Conservation (phyloP, 2,888 invertebrate species). For the Andrena haemorrhoa region DNA sequence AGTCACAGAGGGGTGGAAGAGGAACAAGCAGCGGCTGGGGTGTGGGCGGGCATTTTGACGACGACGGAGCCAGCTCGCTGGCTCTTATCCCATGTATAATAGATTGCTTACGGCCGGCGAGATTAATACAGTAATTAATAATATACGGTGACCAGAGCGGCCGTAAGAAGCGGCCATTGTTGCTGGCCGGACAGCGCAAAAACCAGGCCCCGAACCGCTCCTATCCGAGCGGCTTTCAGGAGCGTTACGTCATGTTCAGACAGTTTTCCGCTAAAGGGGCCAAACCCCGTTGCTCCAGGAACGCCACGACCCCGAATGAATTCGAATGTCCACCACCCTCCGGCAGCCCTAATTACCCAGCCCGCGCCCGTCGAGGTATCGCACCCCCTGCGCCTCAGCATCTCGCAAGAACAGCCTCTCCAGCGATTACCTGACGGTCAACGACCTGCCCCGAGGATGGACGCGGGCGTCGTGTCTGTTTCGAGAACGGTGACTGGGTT, state of each 20-base stretch:
- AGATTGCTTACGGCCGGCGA: slow-evolving; percentile 81
- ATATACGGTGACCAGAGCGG: slow-evolving; percentile 82
- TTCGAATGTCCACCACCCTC: slow-evolving; percentile 80
- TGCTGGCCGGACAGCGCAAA: slow-evolving; percentile 83
- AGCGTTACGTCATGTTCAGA: slow-evolving; percentile 84
- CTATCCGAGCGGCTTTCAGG: slow-evolving; percentile 77
- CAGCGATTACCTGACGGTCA: slow-evolving; percentile 18
- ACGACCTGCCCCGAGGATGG: slow-evolving; percentile 6
- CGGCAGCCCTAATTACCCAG: slow-evolving; percentile 79
- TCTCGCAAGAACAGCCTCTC: slow-evolving; percentile 23
- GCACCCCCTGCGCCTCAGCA: slow-evolving; percentile 25
- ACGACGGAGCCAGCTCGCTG: slow-evolving; percentile 48
- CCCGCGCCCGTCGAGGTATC: slow-evolving; percentile 61
- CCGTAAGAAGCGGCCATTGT: slow-evolving; percentile 83
- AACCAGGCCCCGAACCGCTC: slow-evolving; percentile 72
- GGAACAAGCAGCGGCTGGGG: slow-evolving; percentile 15
- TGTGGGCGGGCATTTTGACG: slow-evolving; percentile 51
- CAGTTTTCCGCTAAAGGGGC: slow-evolving; percentile 80
- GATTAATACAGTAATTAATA: slow-evolving; percentile 85
- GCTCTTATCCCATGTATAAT: slow-evolving; percentile 83
- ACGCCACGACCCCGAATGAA: slow-evolving; percentile 78
- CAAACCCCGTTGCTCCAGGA: slow-evolving; percentile 27
- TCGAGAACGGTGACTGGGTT: background rate
- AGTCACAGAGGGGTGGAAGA: slow-evolving; percentile 52
- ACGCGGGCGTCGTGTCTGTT: background rate